These are phyloP conservation scores for Amphipyra berbera DNA, from an alignment of 2,888 invertebrate genomes.

Conservation along the genomic window DNA sequence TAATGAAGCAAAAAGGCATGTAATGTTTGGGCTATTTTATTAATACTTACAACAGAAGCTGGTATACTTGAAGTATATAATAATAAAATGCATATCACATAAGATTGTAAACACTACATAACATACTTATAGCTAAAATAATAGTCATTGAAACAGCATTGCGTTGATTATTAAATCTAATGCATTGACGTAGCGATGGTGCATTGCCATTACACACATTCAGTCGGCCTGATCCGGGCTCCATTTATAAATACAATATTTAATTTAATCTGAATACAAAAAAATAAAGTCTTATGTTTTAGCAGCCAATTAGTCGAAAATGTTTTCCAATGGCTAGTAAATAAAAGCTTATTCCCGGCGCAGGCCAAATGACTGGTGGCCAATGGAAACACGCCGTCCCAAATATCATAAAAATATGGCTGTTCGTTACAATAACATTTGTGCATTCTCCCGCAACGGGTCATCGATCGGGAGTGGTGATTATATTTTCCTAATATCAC, in stretches of 20 bases:
- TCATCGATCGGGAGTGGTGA: slow-evolving; percentile 59
- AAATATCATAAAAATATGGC: slow-evolving; percentile 87
- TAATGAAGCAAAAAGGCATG: neutral
- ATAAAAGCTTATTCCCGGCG: slow-evolving; percentile 28
- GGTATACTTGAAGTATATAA: slow-evolving; percentile 89
- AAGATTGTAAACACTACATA: slow-evolving; percentile 89
- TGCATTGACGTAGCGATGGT: slow-evolving; percentile 61
- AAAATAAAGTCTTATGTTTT: slow-evolving; percentile 44
- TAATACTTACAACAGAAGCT: slow-evolving; percentile 89
- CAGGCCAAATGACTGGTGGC: slow-evolving; percentile 47
- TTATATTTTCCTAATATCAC: slow-evolving; percentile 85
- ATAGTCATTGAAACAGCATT: slow-evolving; percentile 84
- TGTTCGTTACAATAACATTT: slow-evolving; percentile 81
- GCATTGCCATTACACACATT: slow-evolving; percentile 37
- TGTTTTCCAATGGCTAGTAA: slow-evolving; percentile 41
- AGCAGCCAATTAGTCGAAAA: slow-evolving; percentile 42
- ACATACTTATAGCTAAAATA: slow-evolving; percentile 86
- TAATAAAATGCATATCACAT: slow-evolving; percentile 90
- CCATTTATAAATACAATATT: slow-evolving; percentile 40
- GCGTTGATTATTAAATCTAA: slow-evolving; percentile 72
- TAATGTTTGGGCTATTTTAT: slow-evolving; percentile 74
- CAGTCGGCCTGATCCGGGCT: slow-evolving; percentile 43
- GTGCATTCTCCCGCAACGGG: slow-evolving; percentile 73
- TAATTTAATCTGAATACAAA: slow-evolving; percentile 49
- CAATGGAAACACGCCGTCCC: slow-evolving; percentile 54